Conservation (phyloP, 2,797 vertebrate species). For the Takifugu rubripes region DNA sequence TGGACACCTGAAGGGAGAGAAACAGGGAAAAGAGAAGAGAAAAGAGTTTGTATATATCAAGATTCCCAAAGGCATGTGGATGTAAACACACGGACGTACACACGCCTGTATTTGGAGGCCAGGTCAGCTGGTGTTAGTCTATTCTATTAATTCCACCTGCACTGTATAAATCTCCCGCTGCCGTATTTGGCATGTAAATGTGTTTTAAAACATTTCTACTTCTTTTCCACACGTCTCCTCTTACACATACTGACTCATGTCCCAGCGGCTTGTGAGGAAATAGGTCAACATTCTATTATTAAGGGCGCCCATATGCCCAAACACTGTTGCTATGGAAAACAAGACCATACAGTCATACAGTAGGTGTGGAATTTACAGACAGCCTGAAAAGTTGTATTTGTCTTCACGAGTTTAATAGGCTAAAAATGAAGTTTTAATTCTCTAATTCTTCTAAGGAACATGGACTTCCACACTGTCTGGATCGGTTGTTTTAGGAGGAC, state of each 20-base stretch:
- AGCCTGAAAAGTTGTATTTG: neutral
- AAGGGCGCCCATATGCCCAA: constrained; percentile 31
- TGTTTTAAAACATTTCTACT: neutral
- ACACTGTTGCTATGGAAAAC: constrained; percentile 58
- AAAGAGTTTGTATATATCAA: neutral
- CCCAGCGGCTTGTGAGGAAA: constrained; percentile 28
- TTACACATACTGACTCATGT: constrained; percentile 37
- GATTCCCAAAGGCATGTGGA: neutral
- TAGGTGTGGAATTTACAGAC: constrained; percentile 17
- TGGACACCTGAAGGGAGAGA: constrained; percentile 36
- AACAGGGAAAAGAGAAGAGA: neutral
- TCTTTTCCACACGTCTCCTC: neutral
- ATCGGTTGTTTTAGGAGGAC: too few relatives aligned
- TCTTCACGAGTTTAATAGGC: too few relatives aligned
- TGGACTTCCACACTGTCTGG: too few relatives aligned
- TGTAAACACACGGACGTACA: neutral
- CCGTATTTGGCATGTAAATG: neutral
- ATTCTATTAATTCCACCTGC: neutral
- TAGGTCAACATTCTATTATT: constrained; percentile 59
- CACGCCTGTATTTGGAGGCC: neutral
- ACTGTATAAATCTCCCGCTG: neutral
- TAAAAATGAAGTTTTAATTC: too few relatives aligned
- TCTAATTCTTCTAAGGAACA: too few relatives aligned
- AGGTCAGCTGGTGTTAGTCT: neutral
- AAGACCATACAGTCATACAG: constrained; percentile 5